phyloP scores from a whole-genome alignment of 2,113 vertebrate genomes.

The Pedetes capensis region DNA sequence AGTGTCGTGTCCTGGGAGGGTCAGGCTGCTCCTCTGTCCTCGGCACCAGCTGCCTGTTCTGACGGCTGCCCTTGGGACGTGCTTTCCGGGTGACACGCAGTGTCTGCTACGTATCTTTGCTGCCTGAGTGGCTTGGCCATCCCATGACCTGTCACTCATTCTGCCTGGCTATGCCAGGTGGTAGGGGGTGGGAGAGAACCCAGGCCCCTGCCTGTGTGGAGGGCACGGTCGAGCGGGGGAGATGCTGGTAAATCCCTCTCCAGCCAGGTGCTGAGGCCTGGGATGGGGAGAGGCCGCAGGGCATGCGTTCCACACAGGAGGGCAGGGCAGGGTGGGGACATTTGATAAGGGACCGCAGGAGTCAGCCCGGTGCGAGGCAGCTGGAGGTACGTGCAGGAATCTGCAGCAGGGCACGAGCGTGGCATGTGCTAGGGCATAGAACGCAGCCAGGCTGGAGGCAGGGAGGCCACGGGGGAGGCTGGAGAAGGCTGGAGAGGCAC shows the following conservation, averaged over 20 bases:
- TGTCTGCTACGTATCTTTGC: accelerated
- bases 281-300: neutral
- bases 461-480: neutral
- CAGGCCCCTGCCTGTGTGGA: neutral
- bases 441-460: neutral
- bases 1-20: neutral
- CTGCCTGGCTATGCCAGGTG: neutral
- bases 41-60: no score
- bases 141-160: neutral
- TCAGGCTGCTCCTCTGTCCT: accelerated
- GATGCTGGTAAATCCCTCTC: neutral
- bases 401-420: neutral
- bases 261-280: neutral
- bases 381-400: neutral
- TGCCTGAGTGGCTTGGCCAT: no score
- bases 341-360: neutral
- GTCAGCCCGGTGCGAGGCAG: neutral
- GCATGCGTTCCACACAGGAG: neutral
- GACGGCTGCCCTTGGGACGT: neutral
- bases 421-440: neutral
- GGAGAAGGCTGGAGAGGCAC: neutral
- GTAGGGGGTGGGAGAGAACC: neutral
- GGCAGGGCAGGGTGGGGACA: neutral
- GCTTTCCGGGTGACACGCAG: accelerated
- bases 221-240: neutral